Evolutionary conservation across 2,113 vertebrate species (phyloP), one percentile per base, ranked within the genome.

Genomic region (Reinhardtius hippoglossoides): DNA sequence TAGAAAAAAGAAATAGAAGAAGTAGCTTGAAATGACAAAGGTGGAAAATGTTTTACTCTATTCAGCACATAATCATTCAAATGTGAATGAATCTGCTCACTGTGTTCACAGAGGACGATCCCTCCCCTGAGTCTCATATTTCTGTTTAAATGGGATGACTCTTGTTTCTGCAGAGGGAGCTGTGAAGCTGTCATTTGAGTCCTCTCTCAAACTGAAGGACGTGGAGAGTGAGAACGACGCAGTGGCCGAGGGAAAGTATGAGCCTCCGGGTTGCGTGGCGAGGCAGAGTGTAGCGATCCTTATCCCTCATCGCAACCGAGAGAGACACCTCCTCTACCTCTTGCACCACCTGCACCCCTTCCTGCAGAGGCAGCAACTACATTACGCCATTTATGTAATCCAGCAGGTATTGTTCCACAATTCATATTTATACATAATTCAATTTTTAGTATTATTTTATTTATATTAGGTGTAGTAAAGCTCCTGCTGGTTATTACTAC

Each of bases 321-420:
- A 99, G 92, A 95, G 83, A 37, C 98, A 99, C 56, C 95, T 99
- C 54, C 90, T 96, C 55, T 99, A 97, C 91, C 94, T 99, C 50
- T 91, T 98, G 50, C 88, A 97, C 16, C 95, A 99, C 86, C 94
- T 99, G 21, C 98, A 98, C 75, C 97, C 98, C 0, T 99, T 99
- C 81, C 87, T 99, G 60, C 97, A 98, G 83, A 93, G 97, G 77
- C 98, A 99, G 92, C 98, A 98, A 89, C 91, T 98, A 44, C 96
- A 97, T 57, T 99, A 99, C 0, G 95, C 93, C 86, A 95, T 99
- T 80, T 99, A 98, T 0, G 83, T 99, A 85, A 96, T 99, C 80
- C 96, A 99, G 79, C 98, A 99, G 97, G 98, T 98, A 90, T 70
- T 2, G 9, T 13, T 12, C 40, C 40, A 13, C 10, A 12, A 13